Conservation (phyloP, 2,888 invertebrate species). For the Strigamia crassipes region DNA sequence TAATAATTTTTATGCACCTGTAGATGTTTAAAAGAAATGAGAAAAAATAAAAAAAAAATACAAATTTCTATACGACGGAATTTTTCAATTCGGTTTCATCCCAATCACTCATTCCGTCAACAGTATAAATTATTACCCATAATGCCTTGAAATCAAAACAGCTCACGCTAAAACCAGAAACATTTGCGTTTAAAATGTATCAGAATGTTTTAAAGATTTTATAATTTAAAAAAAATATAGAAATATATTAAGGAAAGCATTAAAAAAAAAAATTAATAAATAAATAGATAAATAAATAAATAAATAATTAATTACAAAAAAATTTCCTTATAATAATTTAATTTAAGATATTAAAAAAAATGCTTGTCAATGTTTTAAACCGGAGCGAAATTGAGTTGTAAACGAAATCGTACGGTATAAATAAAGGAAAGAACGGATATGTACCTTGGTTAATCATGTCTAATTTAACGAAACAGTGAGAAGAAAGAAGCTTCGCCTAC, state of each 20-base stretch:
- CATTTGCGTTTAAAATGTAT: neutral
- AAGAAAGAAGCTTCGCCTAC: neutral
- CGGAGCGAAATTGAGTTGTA: neutral
- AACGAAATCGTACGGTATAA: neutral
- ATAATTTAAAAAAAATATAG: no score
- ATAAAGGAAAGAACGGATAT: neutral
- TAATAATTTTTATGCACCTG: constrained; percentile 16
- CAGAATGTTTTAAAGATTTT: no score
- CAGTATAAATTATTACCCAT: neutral
- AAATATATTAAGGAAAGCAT: no score
- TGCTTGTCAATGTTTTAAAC: no score
- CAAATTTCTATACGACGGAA: neutral
- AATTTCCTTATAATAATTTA: no score
- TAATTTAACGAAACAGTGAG: neutral
- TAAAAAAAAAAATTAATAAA: no score
- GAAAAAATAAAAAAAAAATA: neutral
- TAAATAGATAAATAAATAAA: no score
- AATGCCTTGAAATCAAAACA: constrained; percentile 5
- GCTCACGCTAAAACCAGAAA: neutral
- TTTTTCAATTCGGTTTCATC: neutral
- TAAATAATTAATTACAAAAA: no score
- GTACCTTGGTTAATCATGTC: neutral
- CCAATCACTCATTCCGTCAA: neutral
- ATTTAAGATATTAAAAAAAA: no score
- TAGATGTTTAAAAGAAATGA: neutral